Evolutionary conservation across 2,113 vertebrate genomes (phyloP).

Genomic region (Microtus richardsoni): DNA sequence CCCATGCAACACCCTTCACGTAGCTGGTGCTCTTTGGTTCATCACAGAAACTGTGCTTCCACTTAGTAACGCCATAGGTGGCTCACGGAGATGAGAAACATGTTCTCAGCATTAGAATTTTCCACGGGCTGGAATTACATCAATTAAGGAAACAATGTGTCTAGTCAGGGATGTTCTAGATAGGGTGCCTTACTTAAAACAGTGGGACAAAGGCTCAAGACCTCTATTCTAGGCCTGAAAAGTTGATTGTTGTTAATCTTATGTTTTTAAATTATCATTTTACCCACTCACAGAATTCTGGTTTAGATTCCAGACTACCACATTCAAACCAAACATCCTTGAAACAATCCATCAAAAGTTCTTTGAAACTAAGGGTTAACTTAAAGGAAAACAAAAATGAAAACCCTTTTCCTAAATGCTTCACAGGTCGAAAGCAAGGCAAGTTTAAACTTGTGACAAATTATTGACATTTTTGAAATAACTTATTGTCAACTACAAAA

Average conservation of each 20-base stretch:
- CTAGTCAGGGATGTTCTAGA: background rate
- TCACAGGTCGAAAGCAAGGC: conserved; percentile 52
- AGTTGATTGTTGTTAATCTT: background rate
- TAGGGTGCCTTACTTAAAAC: background rate
- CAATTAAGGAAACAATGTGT: background rate
- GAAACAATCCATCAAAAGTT: conserved; percentile 29
- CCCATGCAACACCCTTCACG: background rate
- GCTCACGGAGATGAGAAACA: background rate
- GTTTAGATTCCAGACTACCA: background rate
- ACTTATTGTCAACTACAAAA: conserved; percentile 49
- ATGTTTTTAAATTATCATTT: background rate
- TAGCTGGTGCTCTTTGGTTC: conserved; percentile 3
- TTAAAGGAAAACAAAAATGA: conserved; percentile 17
- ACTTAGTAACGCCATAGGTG: background rate
- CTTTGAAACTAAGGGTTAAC: conserved; percentile 1
- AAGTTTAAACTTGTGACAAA: conserved; percentile 51
- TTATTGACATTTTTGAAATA: conserved; percentile 62
- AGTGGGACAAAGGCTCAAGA: background rate
- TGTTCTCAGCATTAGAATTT: conserved; percentile 18
- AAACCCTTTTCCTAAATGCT: background rate
- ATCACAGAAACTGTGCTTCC: background rate
- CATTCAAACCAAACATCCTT: conserved; percentile 19
- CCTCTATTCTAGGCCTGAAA: background rate
- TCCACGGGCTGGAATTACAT: background rate
- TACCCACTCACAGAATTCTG: background rate